Percentiles rank a stretch among this genome's conserved stretches.
Conservation (phyloP, 2,888 invertebrate species). For the Toxonevra muliebris region DNA sequence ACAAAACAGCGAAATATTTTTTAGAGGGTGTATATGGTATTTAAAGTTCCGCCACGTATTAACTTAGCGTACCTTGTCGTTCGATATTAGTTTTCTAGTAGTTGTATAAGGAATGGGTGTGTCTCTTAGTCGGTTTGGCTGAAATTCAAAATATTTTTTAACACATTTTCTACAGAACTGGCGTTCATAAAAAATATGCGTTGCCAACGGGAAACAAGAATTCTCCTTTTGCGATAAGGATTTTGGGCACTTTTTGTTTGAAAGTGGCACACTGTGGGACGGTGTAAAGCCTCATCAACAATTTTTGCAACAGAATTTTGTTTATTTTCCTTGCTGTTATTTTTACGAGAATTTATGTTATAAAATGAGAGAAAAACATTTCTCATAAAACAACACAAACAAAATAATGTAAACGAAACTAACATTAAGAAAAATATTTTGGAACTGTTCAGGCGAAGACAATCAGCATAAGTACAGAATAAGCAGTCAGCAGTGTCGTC, state of each 20-base stretch:
- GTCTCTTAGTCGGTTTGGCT: too few species aligned
- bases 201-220: too few species aligned
- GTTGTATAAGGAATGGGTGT: too few species aligned
- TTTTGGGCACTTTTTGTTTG: background rate
- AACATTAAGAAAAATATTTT: constrained; percentile 15
- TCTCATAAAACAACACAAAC: constrained; percentile 16
- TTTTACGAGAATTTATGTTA: background rate
- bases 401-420: constrained; percentile 13
- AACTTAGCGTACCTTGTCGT: too few species aligned
- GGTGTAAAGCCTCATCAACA: background rate
- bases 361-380: constrained; percentile 4
- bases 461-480: background rate
- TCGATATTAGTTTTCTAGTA: too few species aligned
- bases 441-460: background rate
- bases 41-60: too few species aligned
- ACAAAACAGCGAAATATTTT: too few species aligned
- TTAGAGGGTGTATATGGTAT: too few species aligned
- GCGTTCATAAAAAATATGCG: too few species aligned
- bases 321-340: constrained; percentile 5
- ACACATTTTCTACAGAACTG: too few species aligned
- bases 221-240: background rate
- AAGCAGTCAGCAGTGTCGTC: background rate
- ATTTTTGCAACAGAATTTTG: background rate
- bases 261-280: background rate
- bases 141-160: too few species aligned